phyloP scores from a whole-genome alignment of 2,888 invertebrate species.

The Thymelicus lineola region DNA sequence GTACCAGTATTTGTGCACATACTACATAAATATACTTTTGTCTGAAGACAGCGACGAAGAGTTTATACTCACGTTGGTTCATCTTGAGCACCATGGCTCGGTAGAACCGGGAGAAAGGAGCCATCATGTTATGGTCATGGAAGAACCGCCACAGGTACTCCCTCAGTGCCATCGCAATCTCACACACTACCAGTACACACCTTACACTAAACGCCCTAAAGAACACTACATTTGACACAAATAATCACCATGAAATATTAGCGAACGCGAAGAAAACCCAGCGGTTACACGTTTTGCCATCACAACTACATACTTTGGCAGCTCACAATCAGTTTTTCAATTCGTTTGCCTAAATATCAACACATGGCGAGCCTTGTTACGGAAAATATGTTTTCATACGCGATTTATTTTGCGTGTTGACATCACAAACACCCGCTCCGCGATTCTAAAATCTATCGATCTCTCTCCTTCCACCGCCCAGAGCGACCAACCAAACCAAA shows the following conservation, averaged over 20 bases:
- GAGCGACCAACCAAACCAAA: slow-evolving; percentile 33
- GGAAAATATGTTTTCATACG: slow-evolving; percentile 45
- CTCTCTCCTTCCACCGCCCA: slow-evolving; percentile 53
- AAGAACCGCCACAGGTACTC: slow-evolving; percentile 60
- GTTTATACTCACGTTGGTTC: slow-evolving; percentile 72
- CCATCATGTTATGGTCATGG: slow-evolving; percentile 68
- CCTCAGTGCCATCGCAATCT: slow-evolving; percentile 63
- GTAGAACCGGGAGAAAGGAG: slow-evolving; percentile 75
- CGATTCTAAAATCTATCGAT: slow-evolving; percentile 57
- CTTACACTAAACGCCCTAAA: slow-evolving; percentile 46
- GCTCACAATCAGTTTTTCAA: slow-evolving; percentile 8
- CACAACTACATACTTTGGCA: slow-evolving; percentile 36
- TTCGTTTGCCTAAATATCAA: slow-evolving; percentile 36
- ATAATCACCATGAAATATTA: slow-evolving; percentile 71
- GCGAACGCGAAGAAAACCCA: slow-evolving; percentile 47
- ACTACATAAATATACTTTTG: no score
- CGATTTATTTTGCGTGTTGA: slow-evolving; percentile 63
- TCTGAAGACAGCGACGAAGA: not conserved
- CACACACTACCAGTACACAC: slow-evolving; percentile 40
- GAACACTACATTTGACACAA: slow-evolving; percentile 81
- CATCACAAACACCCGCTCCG: slow-evolving; percentile 69
- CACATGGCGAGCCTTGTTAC: slow-evolving; percentile 33
- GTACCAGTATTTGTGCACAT: no score
- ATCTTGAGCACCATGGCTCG: slow-evolving; percentile 80
- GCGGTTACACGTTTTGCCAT: slow-evolving; percentile 43